Evolutionary conservation across 23 tunicate genomes (phyloP), one percentile per base, ranked within the genome.

Genomic region (Halocynthia aurantium): DNA sequence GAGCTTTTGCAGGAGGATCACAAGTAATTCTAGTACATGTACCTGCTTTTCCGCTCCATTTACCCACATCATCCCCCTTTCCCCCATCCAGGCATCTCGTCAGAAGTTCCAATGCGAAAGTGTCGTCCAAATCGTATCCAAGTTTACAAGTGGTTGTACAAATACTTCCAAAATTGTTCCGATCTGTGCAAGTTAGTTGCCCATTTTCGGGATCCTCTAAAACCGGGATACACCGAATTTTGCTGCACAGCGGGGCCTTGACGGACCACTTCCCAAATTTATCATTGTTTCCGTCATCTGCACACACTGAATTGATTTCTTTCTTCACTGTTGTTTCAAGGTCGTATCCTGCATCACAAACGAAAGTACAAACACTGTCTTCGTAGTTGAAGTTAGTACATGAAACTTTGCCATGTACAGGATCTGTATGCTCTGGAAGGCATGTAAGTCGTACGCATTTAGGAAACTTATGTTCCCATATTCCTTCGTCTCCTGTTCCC

Each of bases 281-380:
- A 52, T 87, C 86, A 7, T 76, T 76, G 78, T 87, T 73, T 7
- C 18, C 50, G 53, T 87, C 93, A 77, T 87, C 93, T 2, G 22
- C 62, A 62, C 93, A 87, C 7, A 65, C 70, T 0, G 86, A 70
- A 10, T 15, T n/a, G 7, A 52, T 21, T 7, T 52, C 15, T 19
- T 19, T 19, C 44, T 8, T 8, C 10, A 8, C 15, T 7, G 83
- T 67, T 9, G 55, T 56, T 22, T 80, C 81, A 71, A 77, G 10
- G 52, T 77, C 70, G 73, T 77, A 77, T 19, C 71, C 71, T 50
- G 22, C 56, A 31, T 77, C 52, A 52, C 81, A 77, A 53, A 53
- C 7, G 52, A 61, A 83, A 7, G 72, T 83, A 61, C 72, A 82
- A 61, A 72, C 76, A 71, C 92, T 86, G 50, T 78, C 82, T 57